Evolutionary conservation across 2,113 vertebrate genomes (phyloP).

Genomic region (Morone chrysops): DNA sequence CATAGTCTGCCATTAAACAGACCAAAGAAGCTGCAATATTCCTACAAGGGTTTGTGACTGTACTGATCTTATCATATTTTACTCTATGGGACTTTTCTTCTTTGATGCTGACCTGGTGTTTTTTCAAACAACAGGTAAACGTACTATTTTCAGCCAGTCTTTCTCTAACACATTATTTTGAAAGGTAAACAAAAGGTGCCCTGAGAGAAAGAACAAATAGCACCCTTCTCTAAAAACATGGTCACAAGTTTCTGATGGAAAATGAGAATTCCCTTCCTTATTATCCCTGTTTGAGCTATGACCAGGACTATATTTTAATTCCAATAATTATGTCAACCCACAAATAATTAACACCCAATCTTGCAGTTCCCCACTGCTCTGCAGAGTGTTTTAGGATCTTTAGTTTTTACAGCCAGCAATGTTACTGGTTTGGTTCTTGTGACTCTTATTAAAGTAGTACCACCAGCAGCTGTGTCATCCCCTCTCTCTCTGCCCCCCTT

Average conservation of each 20-base stretch:
- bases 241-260: conserved; percentile 3
- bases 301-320: neutral
- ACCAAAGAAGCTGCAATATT: neutral
- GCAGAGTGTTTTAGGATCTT: neutral
- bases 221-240: neutral
- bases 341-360: neutral
- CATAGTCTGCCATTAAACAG: neutral
- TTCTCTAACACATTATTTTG: neutral
- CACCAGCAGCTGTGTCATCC: too few species aligned
- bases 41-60: neutral
- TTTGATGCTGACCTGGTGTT: neutral
- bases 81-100: neutral
- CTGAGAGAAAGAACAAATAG: conserved; percentile 21
- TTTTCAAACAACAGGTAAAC: conserved; percentile 33
- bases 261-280: neutral
- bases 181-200: conserved; percentile 21
- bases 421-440: neutral
- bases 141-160: conserved; percentile 7
- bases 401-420: neutral
- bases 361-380: neutral
- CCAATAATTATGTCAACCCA: neutral
- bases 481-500: too few species aligned
- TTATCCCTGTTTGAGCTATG: neutral
- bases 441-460: neutral
- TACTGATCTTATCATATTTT: neutral